A percentile compares a stretch with the other conserved stretches of the same genome.
phyloP scores from a whole-genome alignment of 2,113 vertebrate genomes.

The Lophotis ruficrista region DNA sequence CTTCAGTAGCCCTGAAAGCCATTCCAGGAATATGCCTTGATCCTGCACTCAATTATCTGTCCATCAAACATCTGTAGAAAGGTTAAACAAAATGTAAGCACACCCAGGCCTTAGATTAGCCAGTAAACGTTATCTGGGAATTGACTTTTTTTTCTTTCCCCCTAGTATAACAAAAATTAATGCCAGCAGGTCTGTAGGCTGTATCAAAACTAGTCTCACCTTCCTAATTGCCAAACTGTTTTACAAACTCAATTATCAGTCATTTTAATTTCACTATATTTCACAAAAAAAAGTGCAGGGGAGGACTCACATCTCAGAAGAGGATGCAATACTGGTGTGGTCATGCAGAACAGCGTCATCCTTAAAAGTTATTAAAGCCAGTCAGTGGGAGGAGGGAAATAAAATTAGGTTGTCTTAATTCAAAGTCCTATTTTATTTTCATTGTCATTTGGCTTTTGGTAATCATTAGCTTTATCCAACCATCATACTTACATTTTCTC shows the following conservation, averaged over 20 bases:
- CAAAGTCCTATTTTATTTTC: constrained; percentile 19
- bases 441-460: background rate
- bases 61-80: background rate
- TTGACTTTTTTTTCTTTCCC: background rate
- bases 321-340: background rate
- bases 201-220: background rate
- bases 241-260: background rate
- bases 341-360: constrained; percentile 37
- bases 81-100: constrained; percentile 10
- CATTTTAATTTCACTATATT: constrained; percentile 51
- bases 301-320: background rate
- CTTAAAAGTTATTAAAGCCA: constrained; percentile 8
- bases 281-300: constrained; percentile 56
- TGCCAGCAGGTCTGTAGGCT: background rate
- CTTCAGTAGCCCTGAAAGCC: constrained; percentile 15
- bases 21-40: constrained; percentile 49
- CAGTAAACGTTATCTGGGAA: background rate
- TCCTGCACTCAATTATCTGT: constrained; percentile 27
- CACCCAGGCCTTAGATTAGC: background rate
- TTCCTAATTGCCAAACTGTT: background rate
- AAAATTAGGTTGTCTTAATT: constrained; percentile 22
- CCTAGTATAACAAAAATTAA: background rate
- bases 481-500: background rate
- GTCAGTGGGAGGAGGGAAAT: constrained; percentile 40
- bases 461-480: background rate